A percentile compares a stretch with the other conserved stretches of the same genome.
Evolutionary conservation across 2,113 vertebrate species (phyloP).

Genomic region (Leucopsar rothschildi): DNA sequence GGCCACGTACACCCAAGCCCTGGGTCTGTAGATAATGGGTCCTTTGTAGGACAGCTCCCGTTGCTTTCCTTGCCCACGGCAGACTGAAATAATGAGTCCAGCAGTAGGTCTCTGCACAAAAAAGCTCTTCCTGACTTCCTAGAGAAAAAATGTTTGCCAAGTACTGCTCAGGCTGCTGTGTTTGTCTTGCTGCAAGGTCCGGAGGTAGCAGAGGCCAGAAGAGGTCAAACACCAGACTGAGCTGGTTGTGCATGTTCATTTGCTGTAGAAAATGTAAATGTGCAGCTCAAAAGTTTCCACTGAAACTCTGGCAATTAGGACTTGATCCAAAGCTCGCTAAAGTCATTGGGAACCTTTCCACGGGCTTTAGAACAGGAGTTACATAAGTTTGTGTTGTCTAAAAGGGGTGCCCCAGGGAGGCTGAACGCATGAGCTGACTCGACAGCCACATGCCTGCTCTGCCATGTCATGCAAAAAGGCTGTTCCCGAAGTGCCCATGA

Average conservation of each 20-base stretch:
- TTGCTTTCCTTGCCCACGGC: not conserved
- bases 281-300: constrained; percentile 21
- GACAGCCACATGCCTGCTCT: not conserved
- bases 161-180: not conserved
- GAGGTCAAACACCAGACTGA: not conserved
- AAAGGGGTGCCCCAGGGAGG: not conserved
- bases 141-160: constrained; percentile 15
- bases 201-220: not conserved
- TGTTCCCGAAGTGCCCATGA: not conserved
- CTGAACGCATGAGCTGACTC: not conserved
- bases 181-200: not conserved
- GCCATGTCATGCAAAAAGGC: not conserved
- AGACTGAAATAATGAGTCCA: not conserved
- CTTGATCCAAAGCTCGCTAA: not conserved
- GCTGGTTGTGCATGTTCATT: not conserved
- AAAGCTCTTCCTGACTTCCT: constrained; percentile 11
- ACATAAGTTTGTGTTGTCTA: not conserved
- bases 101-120: not conserved
- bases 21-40: not conserved
- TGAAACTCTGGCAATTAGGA: not conserved
- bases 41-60: not conserved
- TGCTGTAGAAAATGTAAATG: not conserved
- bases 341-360: not conserved
- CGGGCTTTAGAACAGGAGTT: not conserved
- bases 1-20: not conserved